Percentiles rank a stretch among this genome's conserved stretches.
phyloP scores from a whole-genome alignment of 2,113 vertebrate species.

The Dipodomys stephensi region DNA sequence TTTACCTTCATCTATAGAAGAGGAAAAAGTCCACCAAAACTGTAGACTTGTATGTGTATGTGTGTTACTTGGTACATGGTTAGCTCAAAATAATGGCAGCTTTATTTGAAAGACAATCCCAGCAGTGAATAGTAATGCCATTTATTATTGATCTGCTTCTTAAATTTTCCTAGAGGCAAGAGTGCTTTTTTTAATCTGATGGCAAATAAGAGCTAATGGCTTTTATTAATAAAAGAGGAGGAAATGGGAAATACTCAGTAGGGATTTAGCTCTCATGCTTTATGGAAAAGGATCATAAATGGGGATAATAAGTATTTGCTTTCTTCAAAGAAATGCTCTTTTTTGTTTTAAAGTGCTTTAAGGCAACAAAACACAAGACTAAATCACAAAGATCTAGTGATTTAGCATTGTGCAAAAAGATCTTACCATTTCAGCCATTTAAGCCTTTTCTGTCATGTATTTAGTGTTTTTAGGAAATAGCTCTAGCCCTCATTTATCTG shows the following conservation, averaged over 20 bases:
- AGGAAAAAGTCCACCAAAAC: background rate
- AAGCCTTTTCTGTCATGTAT: background rate
- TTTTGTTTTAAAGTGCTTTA: constrained; percentile 50
- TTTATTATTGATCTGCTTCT: background rate
- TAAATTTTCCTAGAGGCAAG: background rate
- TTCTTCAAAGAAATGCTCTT: constrained; percentile 18
- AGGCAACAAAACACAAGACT: background rate
- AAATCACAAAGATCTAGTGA: background rate
- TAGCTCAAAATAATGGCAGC: background rate
- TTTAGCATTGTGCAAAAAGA: background rate
- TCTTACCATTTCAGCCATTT: background rate
- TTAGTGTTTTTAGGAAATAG: constrained; percentile 8
- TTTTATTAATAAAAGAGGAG: background rate
- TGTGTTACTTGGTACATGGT: too few relatives aligned
- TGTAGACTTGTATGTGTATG: background rate
- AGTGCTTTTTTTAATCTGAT: background rate
- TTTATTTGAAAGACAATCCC: background rate
- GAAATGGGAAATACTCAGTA: background rate
- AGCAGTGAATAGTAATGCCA: background rate
- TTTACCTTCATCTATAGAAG: constrained; percentile 13
- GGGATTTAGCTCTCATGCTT: background rate
- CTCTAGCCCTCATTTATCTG: constrained; percentile 8
- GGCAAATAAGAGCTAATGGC: background rate
- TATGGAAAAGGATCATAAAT: background rate
- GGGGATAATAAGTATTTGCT: background rate